Evolutionary conservation across 2,113 vertebrate species (phyloP), one percentile per base, ranked within the genome.

Genomic region (Motacilla tschutschensis): DNA sequence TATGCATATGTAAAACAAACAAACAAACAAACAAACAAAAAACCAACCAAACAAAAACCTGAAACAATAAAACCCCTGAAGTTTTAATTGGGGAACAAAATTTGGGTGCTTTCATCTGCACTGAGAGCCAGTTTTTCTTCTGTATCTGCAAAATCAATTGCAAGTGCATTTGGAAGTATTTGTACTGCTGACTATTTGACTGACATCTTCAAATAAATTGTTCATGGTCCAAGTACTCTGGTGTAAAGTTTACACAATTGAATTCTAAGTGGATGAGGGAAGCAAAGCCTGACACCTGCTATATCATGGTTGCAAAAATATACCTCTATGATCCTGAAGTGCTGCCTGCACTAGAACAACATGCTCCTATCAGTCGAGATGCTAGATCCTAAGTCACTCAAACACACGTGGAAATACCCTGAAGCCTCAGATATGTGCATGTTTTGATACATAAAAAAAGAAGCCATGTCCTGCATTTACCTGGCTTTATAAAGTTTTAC

Each of bases 171-270:
- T 73, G 71, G 26, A 79, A 92, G 59, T 86, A 66, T 89, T 93
- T 86, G 83, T 91, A 79, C 43, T 51, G 67, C 53, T 79, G 71
- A 65, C 60, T 69, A 36, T 43, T 93, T 93, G 88, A 92, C 59
- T 89, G 88, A 53, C 79, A 88, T 76, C 79, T 90, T 83, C 92
- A 95, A 90, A 94, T 82, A 76, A 79, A 90, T 83, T 85, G 90
- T 76, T 90, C 86, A 82, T 82, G 83, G 86, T 90, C 79, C 84
- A 87, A 77, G 64, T 77, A 88, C 75, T 88, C 57, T 77, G 75
- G 79, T 87, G 41, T 88, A 74, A 90, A 87, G 86, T 80, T 82
- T 84, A 62, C 53, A 90, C 83, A 71, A 79, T 41, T 84, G 92
- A 88, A 87, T 70, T 88, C 48, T 43, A 82, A 82, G 60, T 66